Conservation (phyloP, 2,113 vertebrate species). For the Nansenia antarctica region DNA sequence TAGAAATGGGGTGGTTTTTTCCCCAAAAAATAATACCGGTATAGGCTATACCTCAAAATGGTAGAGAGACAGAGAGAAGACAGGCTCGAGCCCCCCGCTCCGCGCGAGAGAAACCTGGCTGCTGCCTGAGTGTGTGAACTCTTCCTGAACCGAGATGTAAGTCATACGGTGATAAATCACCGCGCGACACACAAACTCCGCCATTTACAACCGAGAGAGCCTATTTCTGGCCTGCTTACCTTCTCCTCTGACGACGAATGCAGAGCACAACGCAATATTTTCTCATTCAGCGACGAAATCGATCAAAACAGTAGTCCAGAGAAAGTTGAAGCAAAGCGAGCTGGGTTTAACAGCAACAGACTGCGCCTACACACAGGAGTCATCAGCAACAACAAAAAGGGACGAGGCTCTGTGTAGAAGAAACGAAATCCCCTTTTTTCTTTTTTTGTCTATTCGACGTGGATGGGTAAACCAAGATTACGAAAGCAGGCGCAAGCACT, state of each 20-base stretch:
- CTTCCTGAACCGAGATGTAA: slow-evolving; percentile 99
- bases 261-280: slow-evolving; percentile 82
- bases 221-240: slow-evolving; percentile 96
- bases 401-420: slow-evolving; percentile 54
- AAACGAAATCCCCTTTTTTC: slow-evolving; percentile 49
- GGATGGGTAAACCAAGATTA: slow-evolving; percentile 77
- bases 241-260: slow-evolving; percentile 93
- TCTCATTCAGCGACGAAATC: slow-evolving; percentile 84
- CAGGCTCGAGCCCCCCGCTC: slow-evolving; percentile 75
- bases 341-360: slow-evolving; percentile 53
- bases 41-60: no score
- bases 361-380: slow-evolving; percentile 73
- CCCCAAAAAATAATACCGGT: slow-evolving; percentile 44
- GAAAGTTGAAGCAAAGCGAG: slow-evolving; percentile 65
- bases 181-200: slow-evolving; percentile 90
- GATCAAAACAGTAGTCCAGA: slow-evolving; percentile 76
- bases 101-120: slow-evolving; percentile 86
- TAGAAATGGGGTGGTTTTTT: slow-evolving; percentile 39
- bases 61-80: slow-evolving; percentile 69
- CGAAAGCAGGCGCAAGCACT: slow-evolving; percentile 70
- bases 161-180: slow-evolving; percentile 99
- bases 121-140: slow-evolving; percentile 95
- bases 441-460: slow-evolving; percentile 64
- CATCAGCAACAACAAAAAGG: slow-evolving; percentile 72
- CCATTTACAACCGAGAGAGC: slow-evolving; percentile 91